Evolutionary conservation across 2,113 vertebrate species (phyloP).

Genomic region (Hippocampus comes): DNA sequence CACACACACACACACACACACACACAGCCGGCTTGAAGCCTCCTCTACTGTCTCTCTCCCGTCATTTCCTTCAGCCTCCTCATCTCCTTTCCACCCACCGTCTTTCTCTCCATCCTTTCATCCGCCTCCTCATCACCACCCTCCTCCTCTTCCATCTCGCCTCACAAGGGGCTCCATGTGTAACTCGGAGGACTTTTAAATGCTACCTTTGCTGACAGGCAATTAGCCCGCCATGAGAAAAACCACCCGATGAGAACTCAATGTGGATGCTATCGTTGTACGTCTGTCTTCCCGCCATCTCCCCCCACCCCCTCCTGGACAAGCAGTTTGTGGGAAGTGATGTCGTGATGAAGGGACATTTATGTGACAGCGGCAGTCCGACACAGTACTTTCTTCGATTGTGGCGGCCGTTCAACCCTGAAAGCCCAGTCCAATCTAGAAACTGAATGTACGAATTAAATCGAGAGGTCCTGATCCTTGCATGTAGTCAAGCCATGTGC

Average conservation of each 20-base stretch:
- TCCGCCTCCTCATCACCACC: background rate
- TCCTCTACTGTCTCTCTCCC: constrained; percentile 22
- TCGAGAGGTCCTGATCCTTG: background rate
- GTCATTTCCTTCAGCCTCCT: constrained; percentile 26
- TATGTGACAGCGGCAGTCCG: background rate
- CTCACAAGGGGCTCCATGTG: constrained; percentile 40
- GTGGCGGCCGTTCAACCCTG: constrained; percentile 20
- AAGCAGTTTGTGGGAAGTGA: constrained; percentile 3
- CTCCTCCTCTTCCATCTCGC: constrained; percentile 6
- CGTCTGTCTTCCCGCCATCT: constrained; percentile 6
- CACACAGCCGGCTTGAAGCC: constrained; percentile 41
- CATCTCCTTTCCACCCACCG: constrained; percentile 8
- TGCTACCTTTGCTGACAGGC: constrained; percentile 63
- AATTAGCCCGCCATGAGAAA: constrained; percentile 61
- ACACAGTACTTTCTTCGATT: background rate
- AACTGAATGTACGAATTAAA: constrained; percentile 7
- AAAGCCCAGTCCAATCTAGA: background rate
- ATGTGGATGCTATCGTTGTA: constrained; percentile 38
- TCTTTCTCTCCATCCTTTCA: constrained; percentile 26
- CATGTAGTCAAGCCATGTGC: background rate
- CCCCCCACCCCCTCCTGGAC: constrained; percentile 13
- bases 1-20: background rate
- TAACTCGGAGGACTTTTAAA: constrained; percentile 50
- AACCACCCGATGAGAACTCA: constrained; percentile 44
- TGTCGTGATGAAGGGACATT: background rate